These are phyloP conservation scores for Sinella curviseta DNA, from an alignment of 1,140 invertebrate species.

Conservation along the genomic window DNA sequence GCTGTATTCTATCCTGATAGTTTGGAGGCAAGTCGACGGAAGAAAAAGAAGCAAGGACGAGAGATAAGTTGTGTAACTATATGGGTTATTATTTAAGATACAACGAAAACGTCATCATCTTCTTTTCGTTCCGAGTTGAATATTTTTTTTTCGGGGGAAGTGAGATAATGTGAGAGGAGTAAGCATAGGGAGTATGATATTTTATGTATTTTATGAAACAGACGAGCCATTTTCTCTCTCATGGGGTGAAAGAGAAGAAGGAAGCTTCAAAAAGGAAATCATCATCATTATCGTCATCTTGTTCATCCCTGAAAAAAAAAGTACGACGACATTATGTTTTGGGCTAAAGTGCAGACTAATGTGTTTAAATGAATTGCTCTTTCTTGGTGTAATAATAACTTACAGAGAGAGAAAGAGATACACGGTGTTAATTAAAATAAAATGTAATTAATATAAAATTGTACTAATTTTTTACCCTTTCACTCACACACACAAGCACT, in stretches of 20 bases:
- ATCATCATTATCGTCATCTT: slow-evolving; percentile 14
- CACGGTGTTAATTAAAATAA: slow-evolving; percentile 6
- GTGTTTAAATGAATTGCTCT: slow-evolving; percentile 19
- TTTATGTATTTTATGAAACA: no score
- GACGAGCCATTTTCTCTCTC: not conserved
- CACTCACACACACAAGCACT: no score
- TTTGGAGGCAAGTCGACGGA: not conserved
- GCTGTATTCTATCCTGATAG: not conserved
- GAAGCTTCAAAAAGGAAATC: slow-evolving; percentile 7
- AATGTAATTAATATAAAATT: slow-evolving; percentile 3
- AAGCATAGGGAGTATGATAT: no score
- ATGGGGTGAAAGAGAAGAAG: not conserved
- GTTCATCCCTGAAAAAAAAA: no score
- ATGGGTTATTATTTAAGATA: not conserved
- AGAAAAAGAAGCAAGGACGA: no score
- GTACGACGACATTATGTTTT: slow-evolving; percentile 3
- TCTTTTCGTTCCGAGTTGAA: no score
- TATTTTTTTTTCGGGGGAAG: not conserved
- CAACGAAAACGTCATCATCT: not conserved
- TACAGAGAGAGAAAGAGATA: not conserved
- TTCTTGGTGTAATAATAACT: not conserved
- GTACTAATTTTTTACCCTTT: not conserved
- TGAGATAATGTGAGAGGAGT: not conserved
- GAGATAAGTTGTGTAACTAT: no score
- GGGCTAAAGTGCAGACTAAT: not conserved